Evolutionary conservation across 2,113 vertebrate genomes (phyloP).

Genomic region (Nannobrachium achirus): DNA sequence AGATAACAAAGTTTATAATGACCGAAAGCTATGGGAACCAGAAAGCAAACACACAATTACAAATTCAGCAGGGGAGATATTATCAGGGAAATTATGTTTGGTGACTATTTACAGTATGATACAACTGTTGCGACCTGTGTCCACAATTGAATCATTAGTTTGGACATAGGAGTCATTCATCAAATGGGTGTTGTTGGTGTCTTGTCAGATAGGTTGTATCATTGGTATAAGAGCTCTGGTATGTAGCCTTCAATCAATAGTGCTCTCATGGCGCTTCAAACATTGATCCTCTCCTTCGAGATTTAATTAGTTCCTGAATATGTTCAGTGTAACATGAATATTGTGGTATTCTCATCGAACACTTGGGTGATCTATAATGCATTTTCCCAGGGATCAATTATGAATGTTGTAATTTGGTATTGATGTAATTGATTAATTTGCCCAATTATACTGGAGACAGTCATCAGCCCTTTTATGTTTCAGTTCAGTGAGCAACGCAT

Average conservation of each 20-base stretch:
- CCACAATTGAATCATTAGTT: not conserved
- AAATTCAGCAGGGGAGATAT: not conserved
- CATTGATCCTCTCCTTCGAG: slow-evolving; percentile 68
- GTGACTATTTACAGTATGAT: too few relatives aligned
- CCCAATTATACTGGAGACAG: slow-evolving; percentile 68
- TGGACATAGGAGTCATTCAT: slow-evolving; percentile 27
- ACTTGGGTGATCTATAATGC: slow-evolving; percentile 55
- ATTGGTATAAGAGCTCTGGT: slow-evolving; percentile 19
- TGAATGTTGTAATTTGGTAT: slow-evolving; percentile 78
- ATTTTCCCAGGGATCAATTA: slow-evolving; percentile 70
- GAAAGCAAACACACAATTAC: not conserved
- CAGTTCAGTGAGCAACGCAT: slow-evolving; percentile 49
- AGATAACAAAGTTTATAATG: too few relatives aligned
- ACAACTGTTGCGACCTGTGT: not conserved
- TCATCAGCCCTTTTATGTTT: slow-evolving; percentile 56
- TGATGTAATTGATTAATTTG: slow-evolving; percentile 72
- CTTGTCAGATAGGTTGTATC: slow-evolving; percentile 42
- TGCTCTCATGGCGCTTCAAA: slow-evolving; percentile 56
- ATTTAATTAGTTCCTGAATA: slow-evolving; percentile 76
- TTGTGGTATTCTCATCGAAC: slow-evolving; percentile 57
- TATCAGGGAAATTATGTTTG: too few relatives aligned
- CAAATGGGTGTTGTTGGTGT: slow-evolving; percentile 31
- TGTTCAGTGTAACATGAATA: slow-evolving; percentile 70
- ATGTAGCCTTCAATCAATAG: slow-evolving; percentile 56
- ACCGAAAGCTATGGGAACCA: too few relatives aligned